Evolutionary conservation across 2,113 vertebrate genomes (phyloP).

Genomic region (Oxyura jamaicensis): DNA sequence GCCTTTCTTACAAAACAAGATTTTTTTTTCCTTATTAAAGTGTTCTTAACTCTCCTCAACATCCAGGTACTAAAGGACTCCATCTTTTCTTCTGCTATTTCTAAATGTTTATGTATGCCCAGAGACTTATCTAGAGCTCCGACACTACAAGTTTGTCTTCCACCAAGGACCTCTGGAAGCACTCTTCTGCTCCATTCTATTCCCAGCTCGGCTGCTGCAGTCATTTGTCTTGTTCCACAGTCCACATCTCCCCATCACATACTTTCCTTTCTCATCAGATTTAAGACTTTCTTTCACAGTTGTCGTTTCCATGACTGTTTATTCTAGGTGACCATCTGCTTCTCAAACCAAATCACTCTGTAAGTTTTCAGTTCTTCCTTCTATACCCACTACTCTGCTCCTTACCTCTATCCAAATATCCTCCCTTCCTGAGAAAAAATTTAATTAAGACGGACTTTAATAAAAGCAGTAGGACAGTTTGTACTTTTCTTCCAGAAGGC

Average conservation of each 20-base stretch:
- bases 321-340: neutral
- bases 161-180: neutral
- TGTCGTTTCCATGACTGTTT: neutral
- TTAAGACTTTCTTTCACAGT: neutral
- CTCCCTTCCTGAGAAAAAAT: neutral
- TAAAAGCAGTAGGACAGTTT: neutral
- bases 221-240: neutral
- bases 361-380: neutral
- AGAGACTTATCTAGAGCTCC: neutral
- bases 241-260: neutral
- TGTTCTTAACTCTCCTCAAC: neutral
- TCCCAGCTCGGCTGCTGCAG: constrained; percentile 10
- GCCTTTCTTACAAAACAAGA: neutral
- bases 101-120: neutral
- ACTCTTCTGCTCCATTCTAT: neutral
- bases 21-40: neutral
- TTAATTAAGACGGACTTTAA: neutral
- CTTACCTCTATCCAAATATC: neutral
- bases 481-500: neutral
- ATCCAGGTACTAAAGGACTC: neutral
- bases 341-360: neutral
- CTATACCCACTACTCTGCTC: neutral
- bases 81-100: neutral
- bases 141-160: neutral
- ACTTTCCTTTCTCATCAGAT: neutral